Conservation (phyloP, 2,888 invertebrate genomes). For the Drosophila cognata region DNA sequence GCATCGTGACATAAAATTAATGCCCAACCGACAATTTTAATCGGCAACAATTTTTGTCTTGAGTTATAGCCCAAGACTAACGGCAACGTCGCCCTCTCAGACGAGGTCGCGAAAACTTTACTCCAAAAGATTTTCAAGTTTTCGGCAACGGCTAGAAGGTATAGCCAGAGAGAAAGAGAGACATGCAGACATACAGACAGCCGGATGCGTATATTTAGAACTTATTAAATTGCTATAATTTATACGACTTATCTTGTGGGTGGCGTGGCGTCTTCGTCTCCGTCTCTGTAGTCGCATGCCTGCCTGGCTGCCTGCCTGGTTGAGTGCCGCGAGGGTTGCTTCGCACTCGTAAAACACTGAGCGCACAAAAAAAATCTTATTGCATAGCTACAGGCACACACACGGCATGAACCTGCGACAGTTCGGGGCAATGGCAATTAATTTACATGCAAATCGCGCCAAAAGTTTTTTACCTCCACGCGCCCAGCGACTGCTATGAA, state of each 20-base stretch:
- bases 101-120: slow-evolving; percentile 63
- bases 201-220: slow-evolving; percentile 83
- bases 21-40: slow-evolving; percentile 83
- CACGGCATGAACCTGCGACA: slow-evolving; percentile 67
- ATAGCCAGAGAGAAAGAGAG: slow-evolving; percentile 15
- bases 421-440: slow-evolving; percentile 78
- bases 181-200: slow-evolving; percentile 61
- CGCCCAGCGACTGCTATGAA: slow-evolving; percentile 4
- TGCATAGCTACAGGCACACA: slow-evolving; percentile 55
- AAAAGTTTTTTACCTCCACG: slow-evolving; percentile 56
- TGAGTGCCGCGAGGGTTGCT: slow-evolving; percentile 65
- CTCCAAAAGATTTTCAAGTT: slow-evolving; percentile 68
- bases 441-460: slow-evolving; percentile 83
- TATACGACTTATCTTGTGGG: slow-evolving; percentile 82
- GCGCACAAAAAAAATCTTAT: slow-evolving; percentile 41
- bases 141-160: slow-evolving; percentile 24
- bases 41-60: slow-evolving; percentile 81
- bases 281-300: slow-evolving; percentile 16
- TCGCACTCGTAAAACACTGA: slow-evolving; percentile 45
- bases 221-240: slow-evolving; percentile 84
- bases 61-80: slow-evolving; percentile 69
- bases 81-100: slow-evolving; percentile 29
- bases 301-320: slow-evolving; percentile 1
- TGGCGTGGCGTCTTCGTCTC: slow-evolving; percentile 13
- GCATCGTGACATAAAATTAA: slow-evolving; percentile 82